Percentiles rank a stretch among this genome's conserved stretches.
Evolutionary conservation across 35 echinoderm and acorn worm species (phyloP).

Genomic region (Eucidaris tribuloides): DNA sequence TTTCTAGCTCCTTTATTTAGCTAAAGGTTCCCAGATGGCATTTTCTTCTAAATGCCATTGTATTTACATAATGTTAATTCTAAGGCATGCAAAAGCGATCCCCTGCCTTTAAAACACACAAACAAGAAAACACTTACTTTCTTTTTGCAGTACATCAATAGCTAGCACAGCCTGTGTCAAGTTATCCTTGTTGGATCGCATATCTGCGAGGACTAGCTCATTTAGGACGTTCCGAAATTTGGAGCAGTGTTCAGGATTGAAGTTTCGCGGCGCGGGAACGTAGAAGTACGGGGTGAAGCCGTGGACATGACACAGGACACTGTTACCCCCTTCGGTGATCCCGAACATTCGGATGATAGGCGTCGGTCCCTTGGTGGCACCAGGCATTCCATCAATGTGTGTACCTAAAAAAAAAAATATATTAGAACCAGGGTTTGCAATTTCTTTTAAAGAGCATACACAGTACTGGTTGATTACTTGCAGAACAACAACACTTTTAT

Average conservation of each 20-base stretch:
- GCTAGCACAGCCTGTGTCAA: conserved; percentile 80
- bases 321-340: conserved; percentile 72
- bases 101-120: too few species aligned
- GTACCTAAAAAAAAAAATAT: conserved; percentile 33
- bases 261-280: conserved; percentile 80
- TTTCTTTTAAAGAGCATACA: too few species aligned
- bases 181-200: conserved; percentile 88
- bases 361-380: conserved; percentile 45
- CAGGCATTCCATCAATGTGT: conserved; percentile 80
- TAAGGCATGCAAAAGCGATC: too few species aligned
- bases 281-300: conserved; percentile 97
- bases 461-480: too few species aligned
- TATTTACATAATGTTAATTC: too few species aligned
- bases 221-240: conserved; percentile 70
- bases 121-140: conserved; percentile 98
- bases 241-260: conserved; percentile 62
- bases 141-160: conserved; percentile 75
- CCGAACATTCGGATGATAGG: conserved; percentile 97
- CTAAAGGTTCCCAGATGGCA: too few species aligned
- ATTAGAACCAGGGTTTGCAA: too few species aligned
- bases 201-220: conserved; percentile 59
- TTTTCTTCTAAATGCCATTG: too few species aligned
- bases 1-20: too few species aligned
- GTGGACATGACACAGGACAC: conserved; percentile 95
- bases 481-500: too few species aligned